These are phyloP conservation scores for Drosophila teissieri DNA, from an alignment of 1,140 invertebrate genomes.

Conservation along the genomic window DNA sequence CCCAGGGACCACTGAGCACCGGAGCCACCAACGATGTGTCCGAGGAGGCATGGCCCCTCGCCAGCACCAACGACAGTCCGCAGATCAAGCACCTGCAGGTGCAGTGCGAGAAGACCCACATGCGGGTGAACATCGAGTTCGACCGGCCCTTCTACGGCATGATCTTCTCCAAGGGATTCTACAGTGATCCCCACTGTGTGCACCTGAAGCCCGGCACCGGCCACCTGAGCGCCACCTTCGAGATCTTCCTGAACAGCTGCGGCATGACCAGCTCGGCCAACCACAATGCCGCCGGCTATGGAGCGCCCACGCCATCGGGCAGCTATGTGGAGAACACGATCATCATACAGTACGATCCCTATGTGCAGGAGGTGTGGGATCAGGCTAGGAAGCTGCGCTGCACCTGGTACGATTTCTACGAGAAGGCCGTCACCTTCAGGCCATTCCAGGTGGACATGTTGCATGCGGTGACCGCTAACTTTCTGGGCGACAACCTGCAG, in stretches of 20 bases:
- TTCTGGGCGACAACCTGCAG: conserved; percentile 96
- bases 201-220: conserved; percentile 95
- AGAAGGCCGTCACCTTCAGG: conserved; percentile 96
- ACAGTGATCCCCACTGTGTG: conserved; percentile 95
- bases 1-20: conserved; percentile 84
- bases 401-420: conserved; percentile 98
- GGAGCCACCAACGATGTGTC: conserved; percentile 82
- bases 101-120: conserved; percentile 97
- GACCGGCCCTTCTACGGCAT: conserved; percentile 97
- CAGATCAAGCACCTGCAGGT: conserved; percentile 96
- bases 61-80: conserved; percentile 91
- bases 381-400: conserved; percentile 93
- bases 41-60: conserved; percentile 91
- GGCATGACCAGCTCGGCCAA: conserved; percentile 95
- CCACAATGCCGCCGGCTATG: conserved; percentile 91
- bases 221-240: conserved; percentile 94
- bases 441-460: conserved; percentile 98
- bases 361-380: conserved; percentile 96
- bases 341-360: conserved; percentile 97
- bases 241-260: conserved; percentile 95
- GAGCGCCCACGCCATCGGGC: conserved; percentile 93
- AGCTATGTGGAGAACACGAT: conserved; percentile 98
- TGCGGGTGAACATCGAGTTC: conserved; percentile 97
- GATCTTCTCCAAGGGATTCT: conserved; percentile 97
- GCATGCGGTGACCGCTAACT: conserved; percentile 96